Conservation (phyloP, 2,888 invertebrate genomes). For the Drosophila kokeensis region DNA sequence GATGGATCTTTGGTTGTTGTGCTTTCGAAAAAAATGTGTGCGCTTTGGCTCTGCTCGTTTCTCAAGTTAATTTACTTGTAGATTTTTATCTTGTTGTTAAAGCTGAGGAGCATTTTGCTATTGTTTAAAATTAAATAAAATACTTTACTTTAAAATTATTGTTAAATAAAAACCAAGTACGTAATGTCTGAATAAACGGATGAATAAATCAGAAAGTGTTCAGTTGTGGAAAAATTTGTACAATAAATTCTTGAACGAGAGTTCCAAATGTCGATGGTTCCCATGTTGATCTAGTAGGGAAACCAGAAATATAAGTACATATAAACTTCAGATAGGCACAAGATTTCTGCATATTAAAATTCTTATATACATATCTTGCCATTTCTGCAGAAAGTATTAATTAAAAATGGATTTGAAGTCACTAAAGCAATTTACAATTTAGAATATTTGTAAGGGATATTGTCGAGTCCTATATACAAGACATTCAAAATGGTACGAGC, state of each 20-base stretch:
- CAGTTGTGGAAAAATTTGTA: conserved; percentile 46
- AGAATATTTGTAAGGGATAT: conserved; percentile 26
- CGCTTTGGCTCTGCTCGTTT: conserved; percentile 75
- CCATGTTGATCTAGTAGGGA: conserved; percentile 1
- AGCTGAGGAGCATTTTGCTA: conserved; percentile 74
- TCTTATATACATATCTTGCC: background rate
- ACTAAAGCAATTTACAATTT: conserved; percentile 39
- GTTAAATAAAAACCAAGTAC: background rate
- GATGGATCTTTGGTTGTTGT: conserved; percentile 84
- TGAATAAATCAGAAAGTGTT: conserved; percentile 15
- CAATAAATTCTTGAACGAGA: background rate
- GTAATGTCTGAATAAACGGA: conserved; percentile 5
- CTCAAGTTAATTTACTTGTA: conserved; percentile 41
- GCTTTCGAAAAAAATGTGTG: conserved; percentile 54
- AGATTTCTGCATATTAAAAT: background rate
- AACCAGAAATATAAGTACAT: background rate
- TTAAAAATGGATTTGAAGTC: conserved; percentile 12
- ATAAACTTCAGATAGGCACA: background rate
- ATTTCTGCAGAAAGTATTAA: conserved; percentile 39
- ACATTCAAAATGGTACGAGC: conserved; percentile 10
- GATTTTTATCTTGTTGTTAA: conserved; percentile 26
- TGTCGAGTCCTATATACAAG: conserved; percentile 17
- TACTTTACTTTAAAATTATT: conserved; percentile 19
- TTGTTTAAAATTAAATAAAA: conserved; percentile 38
- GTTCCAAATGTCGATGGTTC: background rate